A percentile compares a stretch with the other conserved stretches of the same genome.
These are phyloP conservation scores for Phymastichus coffea DNA, from an alignment of 1,140 invertebrate species.

Conservation along the genomic window DNA sequence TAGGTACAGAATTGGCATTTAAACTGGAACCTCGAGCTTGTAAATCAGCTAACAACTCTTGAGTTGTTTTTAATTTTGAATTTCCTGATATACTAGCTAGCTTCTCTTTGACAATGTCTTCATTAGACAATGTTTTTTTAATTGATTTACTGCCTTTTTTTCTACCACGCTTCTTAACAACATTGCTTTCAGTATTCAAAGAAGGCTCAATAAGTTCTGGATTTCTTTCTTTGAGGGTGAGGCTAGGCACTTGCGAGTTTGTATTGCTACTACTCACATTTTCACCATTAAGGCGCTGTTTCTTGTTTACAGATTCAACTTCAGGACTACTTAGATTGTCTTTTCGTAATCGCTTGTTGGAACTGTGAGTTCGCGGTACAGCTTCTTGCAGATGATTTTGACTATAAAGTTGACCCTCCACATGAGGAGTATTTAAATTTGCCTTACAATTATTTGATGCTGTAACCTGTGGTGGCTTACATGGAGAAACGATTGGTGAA, in stretches of 20 bases:
- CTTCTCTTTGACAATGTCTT: constrained; percentile 66
- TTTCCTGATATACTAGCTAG: constrained; percentile 64
- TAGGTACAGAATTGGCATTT: constrained; percentile 44
- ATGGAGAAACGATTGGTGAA: constrained; percentile 48
- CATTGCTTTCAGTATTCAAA: constrained; percentile 39
- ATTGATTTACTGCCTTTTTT: constrained; percentile 70
- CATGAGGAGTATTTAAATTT: constrained; percentile 39
- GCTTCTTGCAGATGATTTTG: constrained; percentile 53
- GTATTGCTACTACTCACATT: constrained; percentile 40
- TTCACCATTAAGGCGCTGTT: constrained; percentile 52
- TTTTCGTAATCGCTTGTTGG: constrained; percentile 65
- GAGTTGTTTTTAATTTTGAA: constrained; percentile 81
- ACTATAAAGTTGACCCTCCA: constrained; percentile 30
- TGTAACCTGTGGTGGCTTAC: constrained; percentile 37
- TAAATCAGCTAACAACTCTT: constrained; percentile 76
- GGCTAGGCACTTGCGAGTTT: constrained; percentile 57
- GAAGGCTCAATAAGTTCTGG: constrained; percentile 34
- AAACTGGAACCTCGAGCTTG: constrained; percentile 63
- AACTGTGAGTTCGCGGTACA: constrained; percentile 63
- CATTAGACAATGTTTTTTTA: constrained; percentile 55
- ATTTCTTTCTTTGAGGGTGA: constrained; percentile 34
- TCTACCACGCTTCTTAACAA: constrained; percentile 65
- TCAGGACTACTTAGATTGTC: constrained; percentile 38
- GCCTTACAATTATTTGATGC: constrained; percentile 42
- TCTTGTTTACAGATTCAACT: constrained; percentile 36